Conservation (phyloP, 2,888 invertebrate genomes). For the Caenorhabditis angaria region DNA sequence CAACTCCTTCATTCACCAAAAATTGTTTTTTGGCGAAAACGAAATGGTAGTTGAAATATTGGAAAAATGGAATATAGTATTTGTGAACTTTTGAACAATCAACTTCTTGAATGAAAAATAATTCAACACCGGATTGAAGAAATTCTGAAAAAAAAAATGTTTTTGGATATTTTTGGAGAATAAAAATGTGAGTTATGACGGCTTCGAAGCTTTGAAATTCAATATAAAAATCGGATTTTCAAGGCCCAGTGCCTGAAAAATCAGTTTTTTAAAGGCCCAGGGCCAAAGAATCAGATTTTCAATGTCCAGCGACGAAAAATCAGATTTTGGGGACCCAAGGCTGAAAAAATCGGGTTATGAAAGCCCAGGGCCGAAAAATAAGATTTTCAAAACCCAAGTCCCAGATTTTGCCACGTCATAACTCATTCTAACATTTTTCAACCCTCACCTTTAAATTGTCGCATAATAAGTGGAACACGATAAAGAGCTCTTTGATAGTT, state of each 20-base stretch:
- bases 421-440: not conserved
- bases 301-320: too few species aligned
- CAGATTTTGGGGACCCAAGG: too few species aligned
- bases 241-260: not conserved
- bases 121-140: slow-evolving; percentile 41
- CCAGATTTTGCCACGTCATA: not conserved
- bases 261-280: too few species aligned
- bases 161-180: too few species aligned
- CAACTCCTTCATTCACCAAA: slow-evolving; percentile 39
- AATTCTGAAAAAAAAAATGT: slow-evolving; percentile 5
- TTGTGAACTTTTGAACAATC: slow-evolving; percentile 75
- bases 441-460: slow-evolving; percentile 81
- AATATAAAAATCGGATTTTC: too few species aligned
- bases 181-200: too few species aligned
- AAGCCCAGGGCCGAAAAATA: too few species aligned
- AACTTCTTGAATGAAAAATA: slow-evolving; percentile 92
- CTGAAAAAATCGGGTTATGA: too few species aligned
- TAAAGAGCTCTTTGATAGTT: slow-evolving; percentile 86
- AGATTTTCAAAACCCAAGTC: too few species aligned
- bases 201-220: too few species aligned
- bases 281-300: too few species aligned
- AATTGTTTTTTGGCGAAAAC: slow-evolving; percentile 18
- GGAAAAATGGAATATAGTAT: slow-evolving; percentile 16
- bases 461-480: slow-evolving; percentile 84
- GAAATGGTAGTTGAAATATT: slow-evolving; percentile 7